Percentiles rank a stretch among this genome's conserved stretches.
These are phyloP conservation scores for Arctopsyche grandis DNA, from an alignment of 1,140 invertebrate species.

Conservation along the genomic window DNA sequence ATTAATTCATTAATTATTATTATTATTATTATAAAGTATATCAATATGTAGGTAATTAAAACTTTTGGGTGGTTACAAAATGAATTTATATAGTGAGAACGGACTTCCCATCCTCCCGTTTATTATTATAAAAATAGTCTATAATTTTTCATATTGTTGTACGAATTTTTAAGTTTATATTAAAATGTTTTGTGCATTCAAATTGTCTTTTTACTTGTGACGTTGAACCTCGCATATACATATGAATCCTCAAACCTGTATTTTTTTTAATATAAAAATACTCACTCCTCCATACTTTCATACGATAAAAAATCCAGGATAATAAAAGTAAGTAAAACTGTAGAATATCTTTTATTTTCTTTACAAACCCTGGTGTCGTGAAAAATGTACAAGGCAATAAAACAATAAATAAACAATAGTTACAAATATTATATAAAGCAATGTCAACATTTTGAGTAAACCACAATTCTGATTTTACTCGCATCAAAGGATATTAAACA, in stretches of 20 bases:
- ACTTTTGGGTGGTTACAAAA: slow-evolving; percentile 53
- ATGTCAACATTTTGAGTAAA: not conserved
- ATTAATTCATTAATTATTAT: slow-evolving; percentile 45
- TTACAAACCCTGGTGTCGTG: slow-evolving; percentile 14
- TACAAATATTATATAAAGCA: not conserved
- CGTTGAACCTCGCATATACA: no score
- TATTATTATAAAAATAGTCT: slow-evolving; percentile 75
- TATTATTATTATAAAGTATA: slow-evolving; percentile 52
- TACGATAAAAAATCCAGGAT: not conserved
- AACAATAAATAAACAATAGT: slow-evolving; percentile 21
- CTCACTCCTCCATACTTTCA: no score
- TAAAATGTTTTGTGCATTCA: slow-evolving; percentile 80
- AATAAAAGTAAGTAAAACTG: not conserved
- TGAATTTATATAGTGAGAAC: slow-evolving; percentile 71
- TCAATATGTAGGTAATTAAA: slow-evolving; percentile 53
- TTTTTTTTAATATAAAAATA: no score
- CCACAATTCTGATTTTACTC: not conserved
- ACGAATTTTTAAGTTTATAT: slow-evolving; percentile 86
- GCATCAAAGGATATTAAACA: no score
- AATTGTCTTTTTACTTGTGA: not conserved
- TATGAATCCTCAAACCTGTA: no score
- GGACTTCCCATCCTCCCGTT: slow-evolving; percentile 73
- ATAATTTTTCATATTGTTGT: slow-evolving; percentile 84
- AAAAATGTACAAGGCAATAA: slow-evolving; percentile 17
- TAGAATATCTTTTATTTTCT: slow-evolving; percentile 16